Conservation (phyloP, 2,888 invertebrate species). For the Drosophila koepferae region DNA sequence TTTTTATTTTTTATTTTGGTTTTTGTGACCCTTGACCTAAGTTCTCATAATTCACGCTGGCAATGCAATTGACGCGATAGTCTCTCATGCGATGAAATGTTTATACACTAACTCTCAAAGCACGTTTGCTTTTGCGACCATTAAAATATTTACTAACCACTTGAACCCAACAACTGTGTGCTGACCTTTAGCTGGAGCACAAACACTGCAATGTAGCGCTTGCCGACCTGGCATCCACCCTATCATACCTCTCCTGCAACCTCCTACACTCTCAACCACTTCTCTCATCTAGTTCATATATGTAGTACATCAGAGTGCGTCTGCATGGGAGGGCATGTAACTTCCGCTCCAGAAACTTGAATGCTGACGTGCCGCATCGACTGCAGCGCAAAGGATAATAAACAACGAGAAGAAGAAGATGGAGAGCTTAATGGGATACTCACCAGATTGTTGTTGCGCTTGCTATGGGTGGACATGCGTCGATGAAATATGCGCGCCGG, state of each 20-base stretch:
- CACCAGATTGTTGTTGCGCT: conserved; percentile 93
- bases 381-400: conserved; percentile 42
- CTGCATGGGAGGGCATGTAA: conserved; percentile 60
- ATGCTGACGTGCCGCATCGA: conserved; percentile 47
- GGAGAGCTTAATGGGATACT: conserved; percentile 77
- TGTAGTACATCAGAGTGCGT: conserved; percentile 38
- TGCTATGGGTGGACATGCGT: conserved; percentile 89
- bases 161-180: conserved; percentile 53
- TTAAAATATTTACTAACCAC: conserved; percentile 65
- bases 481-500: conserved; percentile 91
- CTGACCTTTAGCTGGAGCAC: conserved; percentile 59
- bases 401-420: neutral
- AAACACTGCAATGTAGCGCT: conserved; percentile 12
- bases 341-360: conserved; percentile 76
- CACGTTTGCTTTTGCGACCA: conserved; percentile 36
- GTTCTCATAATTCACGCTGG: conserved; percentile 15
- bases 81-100: neutral
- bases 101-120: conserved; percentile 15
- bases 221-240: neutral
- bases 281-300: neutral
- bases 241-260: too few species aligned
- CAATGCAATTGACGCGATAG: conserved; percentile 9
- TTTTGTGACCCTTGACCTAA: conserved; percentile 40
- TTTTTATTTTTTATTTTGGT: too few species aligned
- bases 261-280: neutral